phyloP scores from a whole-genome alignment of 2,797 vertebrate species.

The Pelochelys cantorii region DNA sequence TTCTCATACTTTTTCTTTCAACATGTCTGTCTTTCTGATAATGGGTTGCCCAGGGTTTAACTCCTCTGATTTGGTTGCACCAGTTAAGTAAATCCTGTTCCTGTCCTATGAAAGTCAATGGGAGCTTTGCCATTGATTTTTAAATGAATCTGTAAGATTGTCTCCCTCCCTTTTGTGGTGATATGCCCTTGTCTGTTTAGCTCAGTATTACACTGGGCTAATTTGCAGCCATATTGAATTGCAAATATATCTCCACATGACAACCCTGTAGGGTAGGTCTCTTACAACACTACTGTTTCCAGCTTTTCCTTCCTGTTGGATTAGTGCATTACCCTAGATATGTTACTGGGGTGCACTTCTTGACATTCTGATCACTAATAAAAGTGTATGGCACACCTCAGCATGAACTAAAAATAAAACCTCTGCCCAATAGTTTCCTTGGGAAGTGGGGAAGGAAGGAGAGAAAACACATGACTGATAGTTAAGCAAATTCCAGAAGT shows the following conservation, averaged over 20 bases:
- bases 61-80: background rate
- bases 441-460: background rate
- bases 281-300: background rate
- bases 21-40: background rate
- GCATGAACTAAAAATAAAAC: background rate
- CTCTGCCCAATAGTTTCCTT: background rate
- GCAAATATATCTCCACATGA: background rate
- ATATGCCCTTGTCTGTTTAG: background rate
- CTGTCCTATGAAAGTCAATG: background rate
- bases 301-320: background rate
- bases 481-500: too few species aligned
- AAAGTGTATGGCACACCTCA: background rate
- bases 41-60: fast-evolving
- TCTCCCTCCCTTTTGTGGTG: background rate
- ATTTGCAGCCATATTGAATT: background rate
- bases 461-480: background rate
- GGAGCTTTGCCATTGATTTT: background rate
- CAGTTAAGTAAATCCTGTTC: background rate
- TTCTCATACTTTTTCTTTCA: background rate
- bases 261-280: background rate
- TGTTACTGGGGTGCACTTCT: background rate
- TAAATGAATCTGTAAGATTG: background rate
- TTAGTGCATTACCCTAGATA: background rate
- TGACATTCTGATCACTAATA: background rate
- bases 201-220: background rate